Base-by-base conservation (phyloP, 2,888 invertebrate genomes). In the Seira sanloemensis region DNA sequence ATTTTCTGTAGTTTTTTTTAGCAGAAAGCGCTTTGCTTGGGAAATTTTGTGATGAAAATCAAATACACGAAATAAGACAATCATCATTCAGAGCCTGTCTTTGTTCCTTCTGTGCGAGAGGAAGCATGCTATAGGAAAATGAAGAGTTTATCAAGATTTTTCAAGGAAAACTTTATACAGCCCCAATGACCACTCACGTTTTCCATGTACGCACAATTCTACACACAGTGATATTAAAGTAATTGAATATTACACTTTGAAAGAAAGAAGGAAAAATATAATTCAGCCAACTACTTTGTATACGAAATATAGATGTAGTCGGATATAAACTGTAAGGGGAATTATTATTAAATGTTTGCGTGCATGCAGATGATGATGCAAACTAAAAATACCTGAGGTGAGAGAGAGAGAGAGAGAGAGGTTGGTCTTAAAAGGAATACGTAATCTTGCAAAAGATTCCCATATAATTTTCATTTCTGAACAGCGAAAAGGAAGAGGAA, bases 171-270 rank as follows among this genome's bases (percentile, higher is more conserved):
- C 12, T 37, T 37, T 37, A 7, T 23, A 24, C 2, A 69, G 19
- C 18, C 69, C n/a, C 69, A 69, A 69, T 71, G 71, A 19, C 71
- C 46, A 71, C 71, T 71, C 71, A 71, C 71, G 71, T 19, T 71
- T 71, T 69, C 9, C 69, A 69, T 69, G 27, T 37, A 27, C 46
- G 37, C 21, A 68, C n/a, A 68, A 68, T 54, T 24, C n/a, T 54
- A n/a, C 37, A 21, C 23, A 71, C 27, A 2, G 21, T 71, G 71
- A 37, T 37, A 37, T 37, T 37, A 37, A 37, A 37, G 37, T 37
- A 37, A 37, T 37, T 37, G 37, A 37, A 37, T 37, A 37, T 37
- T 37, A 37, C 37, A 37, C 37, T 37, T 37, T 7, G 12, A 37
- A 37, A 37, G n/a, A n/a, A n/a, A n/a, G n/a, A n/a, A n/a, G n/a